phyloP scores from a whole-genome alignment of 2,888 invertebrate genomes.

The Hyposoter didymator region DNA sequence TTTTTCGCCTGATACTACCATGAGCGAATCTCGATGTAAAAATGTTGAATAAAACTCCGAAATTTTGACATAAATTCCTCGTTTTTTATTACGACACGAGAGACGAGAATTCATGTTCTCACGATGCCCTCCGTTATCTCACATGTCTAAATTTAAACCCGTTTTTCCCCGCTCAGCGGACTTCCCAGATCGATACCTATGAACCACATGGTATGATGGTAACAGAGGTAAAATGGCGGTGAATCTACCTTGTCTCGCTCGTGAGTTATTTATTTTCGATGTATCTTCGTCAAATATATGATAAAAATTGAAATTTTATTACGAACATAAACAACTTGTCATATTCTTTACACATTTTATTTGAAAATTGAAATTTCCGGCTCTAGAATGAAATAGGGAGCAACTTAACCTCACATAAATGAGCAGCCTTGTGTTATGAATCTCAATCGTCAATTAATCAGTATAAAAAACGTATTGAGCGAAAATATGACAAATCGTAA shows the following conservation, averaged over 20 bases:
- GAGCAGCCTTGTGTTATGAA: neutral
- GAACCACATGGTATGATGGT: constrained; percentile 78
- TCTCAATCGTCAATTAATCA: neutral
- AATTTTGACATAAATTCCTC: neutral
- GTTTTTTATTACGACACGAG: neutral
- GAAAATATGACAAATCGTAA: neutral
- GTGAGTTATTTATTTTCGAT: constrained; percentile 77
- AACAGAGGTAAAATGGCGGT: constrained; percentile 82
- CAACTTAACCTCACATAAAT: constrained; percentile 35
- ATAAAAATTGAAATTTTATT: neutral
- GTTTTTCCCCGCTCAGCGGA: neutral
- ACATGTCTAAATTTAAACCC: neutral
- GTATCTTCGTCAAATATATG: neutral
- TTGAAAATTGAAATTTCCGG: neutral
- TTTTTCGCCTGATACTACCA: neutral
- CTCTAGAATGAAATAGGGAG: neutral
- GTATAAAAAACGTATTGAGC: neutral
- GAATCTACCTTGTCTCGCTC: constrained; percentile 83
- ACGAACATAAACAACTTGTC: neutral
- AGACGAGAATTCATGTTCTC: neutral
- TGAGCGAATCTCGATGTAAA: neutral
- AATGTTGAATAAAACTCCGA: neutral
- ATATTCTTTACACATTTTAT: neutral
- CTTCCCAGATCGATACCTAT: constrained; percentile 44
- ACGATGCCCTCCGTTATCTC: neutral